phyloP scores from a whole-genome alignment of 2,797 vertebrate genomes.

The Gymnodraco acuticeps region DNA sequence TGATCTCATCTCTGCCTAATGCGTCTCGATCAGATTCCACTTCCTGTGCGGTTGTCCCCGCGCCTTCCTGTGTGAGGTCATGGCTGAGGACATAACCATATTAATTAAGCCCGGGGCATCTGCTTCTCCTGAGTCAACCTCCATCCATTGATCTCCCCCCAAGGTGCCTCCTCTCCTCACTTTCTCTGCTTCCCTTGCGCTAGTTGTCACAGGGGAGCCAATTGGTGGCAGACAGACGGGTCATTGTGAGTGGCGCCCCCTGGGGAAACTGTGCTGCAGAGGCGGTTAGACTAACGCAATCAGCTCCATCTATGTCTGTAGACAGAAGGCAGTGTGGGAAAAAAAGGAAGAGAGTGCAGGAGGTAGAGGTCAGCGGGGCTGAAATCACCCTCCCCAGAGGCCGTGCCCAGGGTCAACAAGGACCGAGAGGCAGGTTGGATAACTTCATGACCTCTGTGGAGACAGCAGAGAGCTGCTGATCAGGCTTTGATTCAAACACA shows the following conservation, averaged over 20 bases:
- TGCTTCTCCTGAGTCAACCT: conserved; percentile 83
- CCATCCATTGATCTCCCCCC: conserved; percentile 65
- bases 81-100: conserved; percentile 77
- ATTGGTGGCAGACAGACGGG: conserved; percentile 54
- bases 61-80: conserved; percentile 81
- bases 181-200: conserved; percentile 50
- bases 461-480: conserved; percentile 23
- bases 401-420: conserved; percentile 39
- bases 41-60: conserved; percentile 73
- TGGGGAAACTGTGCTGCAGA: conserved; percentile 45
- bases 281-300: conserved; percentile 68
- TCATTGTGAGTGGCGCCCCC: conserved; percentile 59
- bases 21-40: conserved; percentile 79
- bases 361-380: conserved; percentile 66
- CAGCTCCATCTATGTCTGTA: conserved; percentile 65
- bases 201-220: conserved; percentile 39
- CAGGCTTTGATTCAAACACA: conserved; percentile 5
- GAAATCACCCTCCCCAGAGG: conserved; percentile 63
- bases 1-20: conserved; percentile 77
- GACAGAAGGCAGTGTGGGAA: conserved; percentile 50
- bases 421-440: conserved; percentile 27
- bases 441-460: conserved; percentile 35
- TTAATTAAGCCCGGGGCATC: conserved; percentile 84
- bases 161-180: conserved; percentile 59
- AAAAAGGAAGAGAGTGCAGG: conserved; percentile 25